Evolutionary conservation across 2,113 vertebrate genomes (phyloP).

Genomic region (Alethe castanea): DNA sequence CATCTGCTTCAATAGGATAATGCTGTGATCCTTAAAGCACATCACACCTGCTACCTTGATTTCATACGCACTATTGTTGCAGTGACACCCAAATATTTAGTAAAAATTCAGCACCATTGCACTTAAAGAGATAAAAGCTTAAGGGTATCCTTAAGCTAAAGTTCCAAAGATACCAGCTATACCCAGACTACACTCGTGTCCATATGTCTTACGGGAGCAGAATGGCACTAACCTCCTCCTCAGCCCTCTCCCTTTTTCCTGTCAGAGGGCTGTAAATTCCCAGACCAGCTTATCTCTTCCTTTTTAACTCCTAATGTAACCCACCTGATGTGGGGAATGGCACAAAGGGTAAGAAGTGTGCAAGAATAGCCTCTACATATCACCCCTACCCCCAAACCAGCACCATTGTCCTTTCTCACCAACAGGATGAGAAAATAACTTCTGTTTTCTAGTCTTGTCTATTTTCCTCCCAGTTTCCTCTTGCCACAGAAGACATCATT

Average conservation of each 20-base stretch:
- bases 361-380: neutral
- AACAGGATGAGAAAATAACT: neutral
- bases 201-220: neutral
- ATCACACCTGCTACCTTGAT: neutral
- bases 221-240: neutral
- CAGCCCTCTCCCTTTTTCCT: neutral
- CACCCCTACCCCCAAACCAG: neutral
- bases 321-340: neutral
- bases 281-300: neutral
- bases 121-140: neutral
- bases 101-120: neutral
- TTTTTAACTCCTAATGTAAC: neutral
- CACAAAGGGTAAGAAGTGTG: neutral
- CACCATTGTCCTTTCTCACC: neutral
- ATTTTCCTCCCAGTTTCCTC: neutral
- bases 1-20: neutral
- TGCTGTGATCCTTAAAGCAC: neutral
- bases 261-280: neutral
- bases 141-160: neutral
- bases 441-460: neutral
- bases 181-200: rapidly evolving
- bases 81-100: neutral
- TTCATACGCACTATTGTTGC: neutral
- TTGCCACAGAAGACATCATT: neutral
- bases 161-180: neutral